Evolutionary conservation across 2,888 invertebrate genomes (phyloP).

Genomic region (Incurvaria masculella): DNA sequence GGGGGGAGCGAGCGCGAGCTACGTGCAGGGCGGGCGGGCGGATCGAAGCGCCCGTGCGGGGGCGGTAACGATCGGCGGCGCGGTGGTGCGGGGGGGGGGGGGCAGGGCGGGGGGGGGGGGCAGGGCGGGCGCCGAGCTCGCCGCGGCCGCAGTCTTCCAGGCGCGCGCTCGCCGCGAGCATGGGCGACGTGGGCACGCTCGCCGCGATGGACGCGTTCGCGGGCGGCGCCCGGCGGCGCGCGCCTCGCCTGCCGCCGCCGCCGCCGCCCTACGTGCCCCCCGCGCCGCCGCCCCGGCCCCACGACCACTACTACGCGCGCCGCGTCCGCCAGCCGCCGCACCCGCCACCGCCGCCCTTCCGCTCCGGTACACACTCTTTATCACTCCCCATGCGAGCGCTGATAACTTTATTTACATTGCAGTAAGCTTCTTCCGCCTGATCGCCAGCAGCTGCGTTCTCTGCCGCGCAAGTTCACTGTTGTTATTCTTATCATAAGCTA

Average conservation of each 20-base stretch:
- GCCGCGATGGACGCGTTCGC: slow-evolving; percentile 54
- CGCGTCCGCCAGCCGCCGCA: slow-evolving; percentile 28
- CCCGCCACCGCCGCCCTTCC: slow-evolving; percentile 13
- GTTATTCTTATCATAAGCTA: too few species aligned
- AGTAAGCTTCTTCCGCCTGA: too few species aligned
- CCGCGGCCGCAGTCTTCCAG: slow-evolving; percentile 45
- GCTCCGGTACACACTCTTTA: neutral
- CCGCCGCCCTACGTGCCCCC: slow-evolving; percentile 24
- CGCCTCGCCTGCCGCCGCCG: slow-evolving; percentile 30
- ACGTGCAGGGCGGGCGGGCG: slow-evolving; percentile 52
- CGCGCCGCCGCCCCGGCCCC: slow-evolving; percentile 47
- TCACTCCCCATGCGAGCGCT: too few species aligned
- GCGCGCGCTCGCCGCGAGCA: slow-evolving; percentile 47
- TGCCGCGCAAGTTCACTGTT: too few species aligned
- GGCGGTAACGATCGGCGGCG: slow-evolving; percentile 21
- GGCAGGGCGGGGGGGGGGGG: slow-evolving; percentile 27
- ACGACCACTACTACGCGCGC: slow-evolving; percentile 51
- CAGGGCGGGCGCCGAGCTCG: slow-evolving; percentile 11
- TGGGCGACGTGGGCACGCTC: slow-evolving; percentile 56
- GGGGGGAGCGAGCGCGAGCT: slow-evolving; percentile 28
- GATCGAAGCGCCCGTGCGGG: slow-evolving; percentile 47
- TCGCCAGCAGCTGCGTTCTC: too few species aligned
- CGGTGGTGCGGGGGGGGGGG: slow-evolving; percentile 33
- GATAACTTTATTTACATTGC: too few species aligned
- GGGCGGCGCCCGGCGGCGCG: slow-evolving; percentile 50